These are phyloP conservation scores for Pseudomyrmex cubaensis DNA, from an alignment of 1,140 invertebrate genomes.

Conservation along the genomic window DNA sequence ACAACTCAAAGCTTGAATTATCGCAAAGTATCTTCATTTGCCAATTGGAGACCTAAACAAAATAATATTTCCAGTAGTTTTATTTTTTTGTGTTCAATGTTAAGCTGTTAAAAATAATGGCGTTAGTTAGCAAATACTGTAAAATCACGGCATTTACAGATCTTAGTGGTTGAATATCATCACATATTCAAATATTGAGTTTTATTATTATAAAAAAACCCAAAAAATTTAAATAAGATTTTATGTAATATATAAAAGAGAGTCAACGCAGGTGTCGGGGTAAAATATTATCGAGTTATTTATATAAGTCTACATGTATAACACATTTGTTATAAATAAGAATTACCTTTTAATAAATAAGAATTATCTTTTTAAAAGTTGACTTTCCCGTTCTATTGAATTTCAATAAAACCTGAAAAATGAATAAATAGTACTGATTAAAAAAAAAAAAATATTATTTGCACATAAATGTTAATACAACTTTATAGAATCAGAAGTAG, in stretches of 20 bases:
- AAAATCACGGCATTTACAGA: conserved; percentile 18
- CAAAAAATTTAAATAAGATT: neutral
- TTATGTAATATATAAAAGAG: neutral
- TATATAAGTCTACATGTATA: neutral
- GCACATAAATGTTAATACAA: too few relatives aligned
- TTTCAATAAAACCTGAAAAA: too few relatives aligned
- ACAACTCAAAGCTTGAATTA: neutral
- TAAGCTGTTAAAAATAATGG: neutral
- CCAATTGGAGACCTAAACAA: neutral
- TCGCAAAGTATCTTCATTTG: neutral
- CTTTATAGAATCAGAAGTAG: too few relatives aligned
- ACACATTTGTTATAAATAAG: neutral
- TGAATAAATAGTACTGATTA: too few relatives aligned
- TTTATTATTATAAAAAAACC: neutral
- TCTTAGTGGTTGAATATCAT: conserved; percentile 11
- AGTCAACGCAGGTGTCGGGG: neutral
- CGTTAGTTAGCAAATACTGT: conserved; percentile 16
- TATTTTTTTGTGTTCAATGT: neutral
- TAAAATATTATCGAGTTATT: neutral
- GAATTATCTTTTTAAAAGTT: too few relatives aligned
- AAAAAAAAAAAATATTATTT: too few relatives aligned
- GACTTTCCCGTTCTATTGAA: too few relatives aligned
- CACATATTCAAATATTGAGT: neutral
- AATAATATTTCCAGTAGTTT: conserved; percentile 9
- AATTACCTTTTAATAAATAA: neutral